Base-by-base conservation (phyloP, 2,113 vertebrate species). In the Arenaria interpres region DNA sequence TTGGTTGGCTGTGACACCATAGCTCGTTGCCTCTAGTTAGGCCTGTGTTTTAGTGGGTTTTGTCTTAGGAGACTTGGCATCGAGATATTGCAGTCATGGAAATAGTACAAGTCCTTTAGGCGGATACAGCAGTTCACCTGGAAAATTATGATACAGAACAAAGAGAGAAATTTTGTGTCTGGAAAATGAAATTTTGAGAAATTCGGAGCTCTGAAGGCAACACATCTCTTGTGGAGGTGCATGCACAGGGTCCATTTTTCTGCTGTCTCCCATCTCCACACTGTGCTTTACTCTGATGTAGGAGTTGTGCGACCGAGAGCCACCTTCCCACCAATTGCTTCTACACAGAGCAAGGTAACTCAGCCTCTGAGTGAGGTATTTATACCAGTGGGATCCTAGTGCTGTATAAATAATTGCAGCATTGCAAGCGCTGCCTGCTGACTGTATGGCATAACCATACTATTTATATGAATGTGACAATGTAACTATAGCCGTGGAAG, bases 391-490 rank as follows among this genome's bases (percentile, higher is more conserved):
- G 85, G 82, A 95, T 86, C 59, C 43, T 75, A 3, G 4, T 63
- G 63, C 75, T 77, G 25, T 80, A 54, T 81, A 86, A 96, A 89
- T 90, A 94, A 94, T 68, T 88, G 84, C 69, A 75, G 76, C 43
- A 72, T 35, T 84, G 69, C 48, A 77, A 64, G 45, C 53, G 2
- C 53, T 92, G 78, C 73, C 57, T 77, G 84, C 79, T 91, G 84
- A 81, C 78, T 92, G 63, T 64, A 51, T 71, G 64, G 80, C 54
- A 39, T 60, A 96, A 73, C 86, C 54, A 37, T 37, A 6, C 54
- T 63, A 57, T 95, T 94, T 77, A 62, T 96, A 57, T 92, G 87
- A 87, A 43, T 74, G 46, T 81, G 66, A 59, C 89, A 95, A 19
- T 39, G 25, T 91, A 94, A 92, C 57, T 96, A 37, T 39, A 91